Percentiles rank a stretch among this genome's conserved stretches.
phyloP scores from a whole-genome alignment of 2,113 vertebrate genomes.

The Eolophus roseicapilla region DNA sequence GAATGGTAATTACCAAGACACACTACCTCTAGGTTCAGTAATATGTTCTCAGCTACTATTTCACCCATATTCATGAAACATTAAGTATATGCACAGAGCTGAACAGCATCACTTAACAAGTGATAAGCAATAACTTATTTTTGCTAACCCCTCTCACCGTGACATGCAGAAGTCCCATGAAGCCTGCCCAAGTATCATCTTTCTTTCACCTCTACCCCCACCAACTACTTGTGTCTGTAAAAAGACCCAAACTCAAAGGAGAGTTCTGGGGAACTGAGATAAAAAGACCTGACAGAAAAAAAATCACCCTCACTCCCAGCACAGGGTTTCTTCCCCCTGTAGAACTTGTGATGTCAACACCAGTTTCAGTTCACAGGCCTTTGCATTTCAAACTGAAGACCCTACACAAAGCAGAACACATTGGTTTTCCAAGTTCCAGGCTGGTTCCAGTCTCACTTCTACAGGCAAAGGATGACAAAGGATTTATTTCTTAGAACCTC shows the following conservation, averaged over 20 bases:
- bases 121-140: background rate
- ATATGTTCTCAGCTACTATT: fast-evolving
- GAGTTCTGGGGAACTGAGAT: background rate
- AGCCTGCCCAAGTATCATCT: fast-evolving
- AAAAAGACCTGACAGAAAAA: background rate
- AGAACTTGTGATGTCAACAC: background rate
- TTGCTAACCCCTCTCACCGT: fast-evolving
- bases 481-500: background rate
- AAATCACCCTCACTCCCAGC: background rate
- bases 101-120: background rate
- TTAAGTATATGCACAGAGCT: fast-evolving
- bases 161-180: fast-evolving
- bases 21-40: fast-evolving
- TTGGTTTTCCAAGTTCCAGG: too few species aligned
- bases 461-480: background rate
- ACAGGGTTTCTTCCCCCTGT: background rate
- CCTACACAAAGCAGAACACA: background rate
- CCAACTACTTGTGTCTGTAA: fast-evolving
- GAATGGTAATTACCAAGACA: background rate
- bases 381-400: background rate
- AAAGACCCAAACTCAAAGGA: background rate
- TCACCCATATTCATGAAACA: fast-evolving
- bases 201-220: background rate
- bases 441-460: background rate
- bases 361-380: background rate